These are phyloP conservation scores for Ptilodon capucinus DNA, from an alignment of 2,888 invertebrate genomes.

Conservation along the genomic window DNA sequence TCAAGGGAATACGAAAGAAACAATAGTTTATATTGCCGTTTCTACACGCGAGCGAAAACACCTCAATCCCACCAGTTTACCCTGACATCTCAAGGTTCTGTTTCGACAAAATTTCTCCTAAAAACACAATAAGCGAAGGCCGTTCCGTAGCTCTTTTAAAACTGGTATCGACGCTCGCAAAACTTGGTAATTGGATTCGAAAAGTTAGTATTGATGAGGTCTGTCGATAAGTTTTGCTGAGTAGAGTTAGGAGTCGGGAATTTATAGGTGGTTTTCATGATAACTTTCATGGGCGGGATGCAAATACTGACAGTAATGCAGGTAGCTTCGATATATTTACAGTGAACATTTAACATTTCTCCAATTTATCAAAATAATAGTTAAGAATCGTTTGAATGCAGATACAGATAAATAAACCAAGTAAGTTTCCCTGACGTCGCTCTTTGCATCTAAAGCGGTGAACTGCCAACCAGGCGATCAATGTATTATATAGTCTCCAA, in stretches of 20 bases:
- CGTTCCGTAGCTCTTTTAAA: conserved; percentile 11
- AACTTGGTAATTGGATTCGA: conserved; percentile 39
- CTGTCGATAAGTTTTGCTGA: conserved; percentile 21
- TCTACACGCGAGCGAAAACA: conserved; percentile 17
- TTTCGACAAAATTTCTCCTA: background rate
- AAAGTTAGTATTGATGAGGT: conserved; percentile 37
- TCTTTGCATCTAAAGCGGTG: too few species aligned
- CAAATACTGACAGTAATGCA: background rate
- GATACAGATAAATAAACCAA: too few species aligned
- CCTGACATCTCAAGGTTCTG: conserved; percentile 4
- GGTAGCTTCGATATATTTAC: background rate
- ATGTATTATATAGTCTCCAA: too few species aligned
- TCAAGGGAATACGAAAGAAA: conserved; percentile 17
- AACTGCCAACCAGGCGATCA: too few species aligned
- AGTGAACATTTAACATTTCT: too few species aligned
- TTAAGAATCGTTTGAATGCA: too few species aligned
- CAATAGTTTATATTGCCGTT: conserved; percentile 27
- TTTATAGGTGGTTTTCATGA: conserved; percentile 16
- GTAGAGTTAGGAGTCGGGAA: conserved; percentile 15
- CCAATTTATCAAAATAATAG: too few species aligned
- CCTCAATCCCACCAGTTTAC: conserved; percentile 11
- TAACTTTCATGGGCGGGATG: background rate
- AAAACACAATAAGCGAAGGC: conserved; percentile 1
- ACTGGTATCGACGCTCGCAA: conserved; percentile 16
- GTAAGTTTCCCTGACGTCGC: too few species aligned